Base-by-base conservation (phyloP, 2,888 invertebrate species). In the Pomacea canaliculata region DNA sequence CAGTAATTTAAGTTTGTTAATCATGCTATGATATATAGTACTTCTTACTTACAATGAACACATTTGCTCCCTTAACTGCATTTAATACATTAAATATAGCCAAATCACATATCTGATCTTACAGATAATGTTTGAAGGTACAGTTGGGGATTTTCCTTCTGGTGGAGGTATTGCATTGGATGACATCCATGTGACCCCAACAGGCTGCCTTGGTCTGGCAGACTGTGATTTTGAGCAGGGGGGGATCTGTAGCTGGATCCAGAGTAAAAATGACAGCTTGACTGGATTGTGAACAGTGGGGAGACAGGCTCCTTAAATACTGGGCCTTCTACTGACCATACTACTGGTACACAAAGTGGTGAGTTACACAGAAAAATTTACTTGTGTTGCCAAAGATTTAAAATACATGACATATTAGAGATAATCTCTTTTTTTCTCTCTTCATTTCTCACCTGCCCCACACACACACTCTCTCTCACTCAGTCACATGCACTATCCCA, bases 191-290 rank as follows among this genome's bases (percentile, higher is more conserved):
- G 56, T 80, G 70, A 51, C 77, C 10, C 59, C 66, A 72, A 82
- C 83, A 48, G 73, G 83, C 4, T 87, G 87, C 69, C 27, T 69
- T 49, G 48, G 83, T 19, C 13, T 73, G 16, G 73, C 72, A 48
- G 68, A 76, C 60, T 85, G 85, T 71, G 82, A 82, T 76, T 85
- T 85, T 78, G 85, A 85, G 59, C 49, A 67, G 27, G 77, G 81
- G 78, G 77, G 77, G 46, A 77, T 85, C 19, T 89, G 89, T 80
- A 83, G 85, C 62, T 89, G 86, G 83, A 83, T 83, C 70, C 86
- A 88, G 71, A 83, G 79, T 66, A 73, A 77, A 7, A 80, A 80
- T 77, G 92, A 84, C 77, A 76, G 85, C n/a, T 86, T 83, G 87
- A 88, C 76, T 89, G 89, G 89, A 81, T 82, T 27, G 76, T 86